Base-by-base conservation (phyloP, 2,797 vertebrate species). In the Podarcis siculus region DNA sequence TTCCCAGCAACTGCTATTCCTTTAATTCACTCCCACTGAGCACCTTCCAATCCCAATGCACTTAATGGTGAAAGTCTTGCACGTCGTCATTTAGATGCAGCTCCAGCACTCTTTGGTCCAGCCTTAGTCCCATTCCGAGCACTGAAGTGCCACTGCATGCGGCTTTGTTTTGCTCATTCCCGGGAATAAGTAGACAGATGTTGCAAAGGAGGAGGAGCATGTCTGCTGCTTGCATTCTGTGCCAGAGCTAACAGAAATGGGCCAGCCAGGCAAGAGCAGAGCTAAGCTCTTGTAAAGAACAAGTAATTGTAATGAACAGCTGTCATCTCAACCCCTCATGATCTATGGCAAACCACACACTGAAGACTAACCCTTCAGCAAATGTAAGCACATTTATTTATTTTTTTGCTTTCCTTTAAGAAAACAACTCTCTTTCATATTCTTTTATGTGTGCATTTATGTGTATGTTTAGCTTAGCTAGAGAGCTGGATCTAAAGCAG, bases 101-200 rank as follows among this genome's bases (percentile, higher is more conserved):
- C 58, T 37, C 86, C 81, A 84, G 82, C 79, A 89, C 76, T 58
- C 79, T 61, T 86, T 77, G 42, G 17, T 89, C 55, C 17, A 69
- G 12, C 61, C 25, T 79, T 90, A 86, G 55, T 73, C 37, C 69
- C 1, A 0, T 86, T 89, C 49, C 73, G 73, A 90, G 78, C 45
- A 66, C 49, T 85, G 83, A 88, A 86, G 91, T 86, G 90, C 79
- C 67, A 89, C 85, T 90, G 83, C 94, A 91, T 89, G 93, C 89
- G 92, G 89, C 89, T 86, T 91, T 90, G 83, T 94, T 92, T 89
- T 93, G 90, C 87, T 94, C 90, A 83, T 87, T 89, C 91, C 94
- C 91, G 91, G 94, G 95, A 94, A 95, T 93, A 95, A 91, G 94
- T 79, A 96, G 94, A 94, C 95, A 97, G 97, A 97, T 96, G 93